Percentiles rank a stretch among this genome's conserved stretches.
These are phyloP conservation scores for Eugnorisma glareosa DNA, from an alignment of 2,888 invertebrate genomes.

Conservation along the genomic window DNA sequence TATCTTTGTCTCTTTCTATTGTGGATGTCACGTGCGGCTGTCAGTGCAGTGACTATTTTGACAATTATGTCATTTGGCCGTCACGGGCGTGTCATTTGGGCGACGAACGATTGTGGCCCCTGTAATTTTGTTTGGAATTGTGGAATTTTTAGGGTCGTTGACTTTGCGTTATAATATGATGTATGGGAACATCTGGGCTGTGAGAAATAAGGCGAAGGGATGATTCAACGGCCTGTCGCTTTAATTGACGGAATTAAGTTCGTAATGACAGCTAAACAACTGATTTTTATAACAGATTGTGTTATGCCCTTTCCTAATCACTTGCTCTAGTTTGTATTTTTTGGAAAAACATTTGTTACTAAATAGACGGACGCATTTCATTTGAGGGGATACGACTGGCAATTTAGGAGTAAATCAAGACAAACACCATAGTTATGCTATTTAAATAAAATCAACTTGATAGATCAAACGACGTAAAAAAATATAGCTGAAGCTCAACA, in stretches of 20 bases:
- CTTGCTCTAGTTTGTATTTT: background rate
- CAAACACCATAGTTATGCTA: background rate
- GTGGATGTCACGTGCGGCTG: slow-evolving; percentile 88
- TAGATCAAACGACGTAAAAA: background rate
- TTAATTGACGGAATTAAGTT: slow-evolving; percentile 48
- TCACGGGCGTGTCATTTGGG: slow-evolving; percentile 89
- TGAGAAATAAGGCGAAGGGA: slow-evolving; percentile 70
- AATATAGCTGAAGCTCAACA: background rate
- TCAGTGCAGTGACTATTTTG: slow-evolving; percentile 89
- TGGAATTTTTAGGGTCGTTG: slow-evolving; percentile 87
- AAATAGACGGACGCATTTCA: background rate
- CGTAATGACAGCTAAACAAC: slow-evolving; percentile 20
- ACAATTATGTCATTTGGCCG: slow-evolving; percentile 91
- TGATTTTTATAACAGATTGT: slow-evolving; percentile 32
- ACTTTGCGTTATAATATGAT: slow-evolving; percentile 79
- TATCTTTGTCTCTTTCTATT: slow-evolving; percentile 75
- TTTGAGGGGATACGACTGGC: background rate
- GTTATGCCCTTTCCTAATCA: background rate
- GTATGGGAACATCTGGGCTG: slow-evolving; percentile 87
- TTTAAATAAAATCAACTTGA: background rate
- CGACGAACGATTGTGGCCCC: slow-evolving; percentile 87
- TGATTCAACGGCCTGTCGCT: slow-evolving; percentile 47
- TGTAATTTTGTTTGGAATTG: slow-evolving; percentile 88
- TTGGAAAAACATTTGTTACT: background rate
- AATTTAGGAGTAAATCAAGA: background rate